These are phyloP conservation scores for Sebastiscus albofasciatus DNA, from an alignment of 2,797 vertebrate species.

Conservation along the genomic window DNA sequence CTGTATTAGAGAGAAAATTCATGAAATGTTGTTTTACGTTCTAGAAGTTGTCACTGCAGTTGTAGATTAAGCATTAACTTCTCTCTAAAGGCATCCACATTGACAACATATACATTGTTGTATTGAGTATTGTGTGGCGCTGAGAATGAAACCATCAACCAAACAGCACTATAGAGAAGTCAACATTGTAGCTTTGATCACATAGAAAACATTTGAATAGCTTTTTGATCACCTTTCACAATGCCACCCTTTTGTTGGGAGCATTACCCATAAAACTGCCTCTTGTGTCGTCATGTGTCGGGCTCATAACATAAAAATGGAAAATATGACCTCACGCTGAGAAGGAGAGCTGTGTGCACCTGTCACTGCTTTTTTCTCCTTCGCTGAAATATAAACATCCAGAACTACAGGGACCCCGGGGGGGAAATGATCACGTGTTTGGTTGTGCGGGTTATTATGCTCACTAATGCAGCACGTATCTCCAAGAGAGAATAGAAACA, in stretches of 20 bases:
- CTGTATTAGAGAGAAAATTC: neutral
- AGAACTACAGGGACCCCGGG: neutral
- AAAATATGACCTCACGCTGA: slow-evolving; percentile 41
- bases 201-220: slow-evolving; percentile 12
- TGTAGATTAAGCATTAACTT: neutral
- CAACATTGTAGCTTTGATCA: slow-evolving; percentile 43
- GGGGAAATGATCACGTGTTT: neutral
- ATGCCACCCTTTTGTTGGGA: neutral
- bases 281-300: slow-evolving; percentile 1
- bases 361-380: slow-evolving; percentile 8
- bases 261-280: neutral
- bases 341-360: slow-evolving; percentile 25
- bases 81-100: neutral
- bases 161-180: neutral
- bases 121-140: slow-evolving; percentile 1
- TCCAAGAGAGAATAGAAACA: slow-evolving; percentile 15
- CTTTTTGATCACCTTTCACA: slow-evolving; percentile 22
- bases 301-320: slow-evolving; percentile 4
- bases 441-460: neutral
- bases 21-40: neutral
- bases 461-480: neutral
- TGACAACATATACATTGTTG: neutral
- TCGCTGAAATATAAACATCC: slow-evolving; percentile 8
- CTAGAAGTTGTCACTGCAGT: neutral
- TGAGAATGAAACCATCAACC: slow-evolving; percentile 30